Conservation (phyloP, 2,888 invertebrate genomes). For the Autographa gamma region DNA sequence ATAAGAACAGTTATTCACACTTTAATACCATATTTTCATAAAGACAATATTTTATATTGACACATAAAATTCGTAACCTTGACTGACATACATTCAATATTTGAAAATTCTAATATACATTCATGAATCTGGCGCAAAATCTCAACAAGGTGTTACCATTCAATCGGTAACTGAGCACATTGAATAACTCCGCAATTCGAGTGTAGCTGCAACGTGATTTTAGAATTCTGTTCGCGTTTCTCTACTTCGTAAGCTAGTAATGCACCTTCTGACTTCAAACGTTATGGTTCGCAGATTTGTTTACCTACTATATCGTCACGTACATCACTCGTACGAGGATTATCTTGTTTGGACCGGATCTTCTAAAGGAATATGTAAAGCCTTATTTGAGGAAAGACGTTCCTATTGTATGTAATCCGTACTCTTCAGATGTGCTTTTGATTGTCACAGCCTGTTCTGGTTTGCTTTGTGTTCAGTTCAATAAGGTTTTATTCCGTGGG, state of each 20-base stretch:
- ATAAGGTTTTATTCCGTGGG: conserved; percentile 27
- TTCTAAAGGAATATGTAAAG: conserved; percentile 49
- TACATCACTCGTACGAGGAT: conserved; percentile 57
- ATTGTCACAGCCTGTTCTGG: conserved; percentile 40
- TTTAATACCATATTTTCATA: not conserved
- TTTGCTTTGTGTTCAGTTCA: conserved; percentile 38
- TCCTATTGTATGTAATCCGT: conserved; percentile 59
- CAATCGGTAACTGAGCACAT: conserved; percentile 58
- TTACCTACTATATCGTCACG: conserved; percentile 59
- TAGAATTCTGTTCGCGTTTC: conserved; percentile 64
- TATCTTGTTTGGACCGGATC: conserved; percentile 65
- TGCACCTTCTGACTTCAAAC: conserved; percentile 60
- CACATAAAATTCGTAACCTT: not conserved
- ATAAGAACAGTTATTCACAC: too few species aligned
- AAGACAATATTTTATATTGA: not conserved
- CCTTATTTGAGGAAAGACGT: conserved; percentile 36
- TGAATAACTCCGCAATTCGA: conserved; percentile 54
- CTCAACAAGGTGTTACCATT: conserved; percentile 48
- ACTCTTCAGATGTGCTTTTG: conserved; percentile 52
- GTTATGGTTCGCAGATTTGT: conserved; percentile 63
- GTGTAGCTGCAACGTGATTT: conserved; percentile 63
- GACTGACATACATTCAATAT: not conserved
- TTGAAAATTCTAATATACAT: not conserved
- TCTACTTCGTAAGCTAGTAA: conserved; percentile 54
- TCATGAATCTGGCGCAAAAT: conserved; percentile 39